A percentile compares a stretch with the other conserved stretches of the same genome.
Conservation (phyloP, 2,888 invertebrate species). For the Selenia dentaria region DNA sequence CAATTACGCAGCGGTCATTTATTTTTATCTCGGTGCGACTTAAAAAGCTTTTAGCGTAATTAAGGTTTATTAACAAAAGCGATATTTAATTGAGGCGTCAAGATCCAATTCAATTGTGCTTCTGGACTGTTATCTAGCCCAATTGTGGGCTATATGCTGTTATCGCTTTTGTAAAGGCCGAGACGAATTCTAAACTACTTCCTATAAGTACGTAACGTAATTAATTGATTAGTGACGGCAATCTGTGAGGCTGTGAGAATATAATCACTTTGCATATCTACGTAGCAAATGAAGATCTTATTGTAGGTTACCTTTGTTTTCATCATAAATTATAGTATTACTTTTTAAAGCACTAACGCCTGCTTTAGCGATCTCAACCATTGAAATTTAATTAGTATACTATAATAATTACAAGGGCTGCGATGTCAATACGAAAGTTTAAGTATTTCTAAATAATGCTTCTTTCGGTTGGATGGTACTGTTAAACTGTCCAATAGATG, state of each 20-base stretch:
- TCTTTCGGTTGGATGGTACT: too few species aligned
- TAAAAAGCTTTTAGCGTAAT: conserved; percentile 72
- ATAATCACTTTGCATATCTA: too few species aligned
- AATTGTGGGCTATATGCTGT: conserved; percentile 53
- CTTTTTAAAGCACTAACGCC: too few species aligned
- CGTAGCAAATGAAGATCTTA: too few species aligned
- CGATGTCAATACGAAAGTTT: too few species aligned
- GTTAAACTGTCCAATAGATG: too few species aligned
- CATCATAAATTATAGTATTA: too few species aligned
- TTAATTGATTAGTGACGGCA: conserved; percentile 12
- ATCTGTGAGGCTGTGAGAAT: conserved; percentile 1
- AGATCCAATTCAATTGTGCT: conserved; percentile 69
- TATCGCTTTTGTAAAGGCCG: conserved; percentile 31
- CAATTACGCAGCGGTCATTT: conserved; percentile 28
- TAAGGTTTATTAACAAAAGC: conserved; percentile 65
- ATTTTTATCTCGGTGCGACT: conserved; percentile 38
- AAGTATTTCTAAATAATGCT: too few species aligned
- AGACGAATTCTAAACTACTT: conserved; percentile 23
- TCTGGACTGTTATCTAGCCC: conserved; percentile 48
- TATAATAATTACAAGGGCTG: too few species aligned
- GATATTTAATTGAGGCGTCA: conserved; percentile 74
- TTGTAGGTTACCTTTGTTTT: too few species aligned
- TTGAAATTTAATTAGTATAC: too few species aligned
- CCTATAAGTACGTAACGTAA: conserved; percentile 14
- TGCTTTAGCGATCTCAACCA: too few species aligned